Evolutionary conservation across 2,113 vertebrate species (phyloP).

Genomic region (Corythoichthys haematopterus): DNA sequence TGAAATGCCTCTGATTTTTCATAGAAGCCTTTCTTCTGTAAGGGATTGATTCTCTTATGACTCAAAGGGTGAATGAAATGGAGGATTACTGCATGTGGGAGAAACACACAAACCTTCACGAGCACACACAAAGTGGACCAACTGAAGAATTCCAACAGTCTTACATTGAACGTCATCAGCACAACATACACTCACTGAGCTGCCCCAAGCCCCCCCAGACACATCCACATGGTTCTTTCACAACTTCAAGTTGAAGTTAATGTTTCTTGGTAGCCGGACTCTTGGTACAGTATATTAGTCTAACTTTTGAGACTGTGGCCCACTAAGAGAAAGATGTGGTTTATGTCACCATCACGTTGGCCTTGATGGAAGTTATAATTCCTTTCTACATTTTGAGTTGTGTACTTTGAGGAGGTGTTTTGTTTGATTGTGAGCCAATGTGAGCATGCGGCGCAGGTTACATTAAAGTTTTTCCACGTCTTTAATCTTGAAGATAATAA

Average conservation of each 20-base stretch:
- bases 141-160: conserved; percentile 33
- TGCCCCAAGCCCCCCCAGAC: conserved; percentile 32
- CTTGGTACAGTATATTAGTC: too few relatives aligned
- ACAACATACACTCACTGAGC: conserved; percentile 52
- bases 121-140: conserved; percentile 26
- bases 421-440: conserved; percentile 14
- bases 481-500: neutral
- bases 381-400: conserved; percentile 7
- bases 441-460: conserved; percentile 4
- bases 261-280: too few relatives aligned
- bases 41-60: conserved; percentile 37
- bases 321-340: too few relatives aligned
- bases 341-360: conserved; percentile 23
- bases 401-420: conserved; percentile 10
- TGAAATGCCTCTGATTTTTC: conserved; percentile 50
- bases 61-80: conserved; percentile 59
- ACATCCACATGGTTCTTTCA: conserved; percentile 28
- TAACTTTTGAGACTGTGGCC: too few relatives aligned
- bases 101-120: conserved; percentile 42
- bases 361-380: conserved; percentile 23
- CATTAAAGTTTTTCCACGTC: neutral
- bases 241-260: conserved; percentile 46
- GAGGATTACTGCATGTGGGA: conserved; percentile 32
- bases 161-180: conserved; percentile 58
- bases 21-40: conserved; percentile 49